Evolutionary conservation across 2,888 invertebrate species (phyloP).

Genomic region (Muschampia plurimacula): DNA sequence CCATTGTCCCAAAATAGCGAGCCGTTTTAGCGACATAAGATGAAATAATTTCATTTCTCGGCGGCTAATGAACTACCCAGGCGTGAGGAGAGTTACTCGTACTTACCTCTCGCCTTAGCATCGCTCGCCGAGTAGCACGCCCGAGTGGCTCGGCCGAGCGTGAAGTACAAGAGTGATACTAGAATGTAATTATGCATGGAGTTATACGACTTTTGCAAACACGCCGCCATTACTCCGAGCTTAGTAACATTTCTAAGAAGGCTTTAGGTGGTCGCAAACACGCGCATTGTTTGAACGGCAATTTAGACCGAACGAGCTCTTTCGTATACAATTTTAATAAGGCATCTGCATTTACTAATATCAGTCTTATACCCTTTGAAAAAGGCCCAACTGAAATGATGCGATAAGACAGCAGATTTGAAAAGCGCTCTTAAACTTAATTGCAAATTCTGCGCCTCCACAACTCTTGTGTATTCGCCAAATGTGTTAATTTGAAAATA

Average conservation of each 20-base stretch:
- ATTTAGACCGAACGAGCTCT: slow-evolving; percentile 69
- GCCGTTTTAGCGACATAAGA: no score
- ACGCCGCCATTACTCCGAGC: slow-evolving; percentile 52
- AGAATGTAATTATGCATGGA: slow-evolving; percentile 51
- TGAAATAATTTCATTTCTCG: no score
- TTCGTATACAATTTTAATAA: slow-evolving; percentile 54
- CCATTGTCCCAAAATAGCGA: no score
- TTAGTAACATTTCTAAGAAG: slow-evolving; percentile 63
- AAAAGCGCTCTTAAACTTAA: slow-evolving; percentile 68
- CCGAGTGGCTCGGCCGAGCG: no score
- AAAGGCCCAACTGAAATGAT: slow-evolving; percentile 20
- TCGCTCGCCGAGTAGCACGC: no score
- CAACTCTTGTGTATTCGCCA: slow-evolving; percentile 66
- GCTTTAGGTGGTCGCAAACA: slow-evolving; percentile 83
- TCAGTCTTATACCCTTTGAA: slow-evolving; percentile 29
- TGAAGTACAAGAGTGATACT: slow-evolving; percentile 25
- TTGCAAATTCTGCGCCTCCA: slow-evolving; percentile 67
- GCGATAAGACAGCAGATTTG: slow-evolving; percentile 41
- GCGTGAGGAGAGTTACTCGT: no score
- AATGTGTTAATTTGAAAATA: slow-evolving; percentile 77
- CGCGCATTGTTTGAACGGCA: slow-evolving; percentile 73
- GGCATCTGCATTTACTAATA: slow-evolving; percentile 36
- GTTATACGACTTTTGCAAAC: slow-evolving; percentile 58
- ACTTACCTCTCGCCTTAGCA: no score
- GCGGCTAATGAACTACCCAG: no score